Percentiles rank a stretch among this genome's conserved stretches.
Conservation (phyloP, 37 sponge, comb jelly and placozoan genomes). For the Spongia lamella region DNA sequence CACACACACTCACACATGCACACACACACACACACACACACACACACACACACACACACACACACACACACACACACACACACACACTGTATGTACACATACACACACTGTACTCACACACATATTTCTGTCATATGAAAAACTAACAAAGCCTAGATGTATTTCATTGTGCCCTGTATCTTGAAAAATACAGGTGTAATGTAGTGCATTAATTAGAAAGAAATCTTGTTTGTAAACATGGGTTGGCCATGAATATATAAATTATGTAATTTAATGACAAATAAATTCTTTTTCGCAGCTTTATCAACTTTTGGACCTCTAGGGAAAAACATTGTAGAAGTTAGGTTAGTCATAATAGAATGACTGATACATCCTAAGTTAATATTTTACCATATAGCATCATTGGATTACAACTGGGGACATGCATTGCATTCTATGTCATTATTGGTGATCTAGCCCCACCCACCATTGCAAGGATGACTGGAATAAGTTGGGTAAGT, state of each 20-base stretch:
- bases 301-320: conserved; percentile 4
- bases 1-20: not conserved
- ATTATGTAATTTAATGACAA: not conserved
- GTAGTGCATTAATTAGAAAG: too few species aligned
- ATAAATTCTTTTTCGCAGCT: not conserved
- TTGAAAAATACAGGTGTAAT: too few species aligned
- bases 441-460: conserved; percentile 83
- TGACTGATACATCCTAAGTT: not conserved
- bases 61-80: not conserved
- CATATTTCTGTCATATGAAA: too few species aligned
- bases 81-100: not conserved
- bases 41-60: not conserved
- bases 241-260: not conserved
- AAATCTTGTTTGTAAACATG: too few species aligned
- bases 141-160: too few species aligned
- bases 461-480: conserved; percentile 14
- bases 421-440: conserved; percentile 69
- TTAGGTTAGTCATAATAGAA: too few species aligned
- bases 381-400: conserved; percentile 15
- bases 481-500: conserved; percentile 39
- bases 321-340: conserved; percentile 26
- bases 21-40: not conserved
- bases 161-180: too few species aligned
- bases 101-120: too few species aligned
- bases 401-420: conserved; percentile 64